A percentile compares a stretch with the other conserved stretches of the same genome.
Evolutionary conservation across 35 echinoderm and acorn worm genomes (phyloP).

Genomic region (Apostichopus japonicus): DNA sequence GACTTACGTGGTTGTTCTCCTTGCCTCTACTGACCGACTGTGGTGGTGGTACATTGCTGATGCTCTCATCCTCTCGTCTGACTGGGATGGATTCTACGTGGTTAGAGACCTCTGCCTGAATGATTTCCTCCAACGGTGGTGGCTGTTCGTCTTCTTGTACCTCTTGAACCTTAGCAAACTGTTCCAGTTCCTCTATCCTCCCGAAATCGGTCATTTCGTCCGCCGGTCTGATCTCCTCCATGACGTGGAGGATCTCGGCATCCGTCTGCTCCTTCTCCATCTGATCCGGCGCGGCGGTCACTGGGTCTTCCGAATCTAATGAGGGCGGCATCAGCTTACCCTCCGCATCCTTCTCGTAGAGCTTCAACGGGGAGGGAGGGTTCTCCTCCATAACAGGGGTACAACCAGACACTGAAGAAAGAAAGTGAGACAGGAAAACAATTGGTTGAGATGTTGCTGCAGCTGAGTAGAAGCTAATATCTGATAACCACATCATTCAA

Average conservation of each 20-base stretch:
- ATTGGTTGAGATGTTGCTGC: no score
- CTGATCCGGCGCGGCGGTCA: neutral
- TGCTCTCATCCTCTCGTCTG: neutral
- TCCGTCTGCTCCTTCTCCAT: constrained; percentile 27
- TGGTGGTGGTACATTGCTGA: neutral
- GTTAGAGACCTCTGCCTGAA: neutral
- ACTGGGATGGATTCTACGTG: constrained; percentile 12
- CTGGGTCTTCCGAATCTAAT: constrained; percentile 2
- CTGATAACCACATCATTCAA: no score
- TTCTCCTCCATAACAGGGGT: constrained; percentile 33
- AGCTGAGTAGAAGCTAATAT: no score
- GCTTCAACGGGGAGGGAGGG: constrained; percentile 20
- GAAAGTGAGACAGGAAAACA: neutral
- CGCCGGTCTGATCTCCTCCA: constrained; percentile 50
- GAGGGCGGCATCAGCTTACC: constrained; percentile 39
- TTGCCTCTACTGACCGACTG: neutral
- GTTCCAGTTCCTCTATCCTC: constrained; percentile 10
- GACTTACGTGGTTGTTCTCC: constrained; percentile 28
- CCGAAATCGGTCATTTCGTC: neutral
- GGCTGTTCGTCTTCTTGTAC: neutral
- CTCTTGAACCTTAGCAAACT: neutral
- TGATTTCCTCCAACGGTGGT: constrained; percentile 42
- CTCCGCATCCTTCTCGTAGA: constrained; percentile 38
- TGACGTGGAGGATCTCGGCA: constrained; percentile 30
- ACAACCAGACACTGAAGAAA: constrained; percentile 20